Base-by-base conservation (phyloP, 2,888 invertebrate genomes). In the Heliconius ismenius region DNA sequence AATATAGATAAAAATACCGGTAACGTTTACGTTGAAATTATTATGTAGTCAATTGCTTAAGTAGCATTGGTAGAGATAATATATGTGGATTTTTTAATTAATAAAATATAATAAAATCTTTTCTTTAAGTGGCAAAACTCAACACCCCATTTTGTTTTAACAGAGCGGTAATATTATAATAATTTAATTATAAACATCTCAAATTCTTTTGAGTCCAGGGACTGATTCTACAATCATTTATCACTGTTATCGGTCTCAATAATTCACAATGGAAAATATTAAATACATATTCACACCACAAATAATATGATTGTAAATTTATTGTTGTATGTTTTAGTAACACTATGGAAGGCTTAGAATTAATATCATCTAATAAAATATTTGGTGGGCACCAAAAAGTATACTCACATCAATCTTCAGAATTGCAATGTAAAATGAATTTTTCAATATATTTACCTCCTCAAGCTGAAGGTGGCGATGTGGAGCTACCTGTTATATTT, bases 381-480 rank as follows among this genome's bases (percentile, higher is more conserved):
- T 98, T 97, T 92, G 97, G 97, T 70, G 99, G 99, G 26, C 95
- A 93, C 84, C 98, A 99, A 89, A 97, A 97, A 86, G 96, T 98
- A 9, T 98, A 95, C 88, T 95, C 96, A 6, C 98, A 98, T 90
- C 95, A 96, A 79, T 98, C 98, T 76, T 89, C 94, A 39, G 96
- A 96, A 83, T 88, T 98, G 78, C 96, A 97, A 86, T 99, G 99
- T 89, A 95, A 96, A 81, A 99, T 99, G 98, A 98, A 97, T 86
- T 98, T 99, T 91, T 98, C 98, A 0, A 95, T 99, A 60, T 99
- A 96, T 87, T 87, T 99, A 73, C 99, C 99, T 24, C 97, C 98
- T 0, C 96, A 97, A 85, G 95, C 95, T 0, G 95, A 96, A 79
- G 92, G 93, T 74, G 94, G 95, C 4, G 95, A 95, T 84, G 91